Evolutionary conservation across 2,888 invertebrate genomes (phyloP), one percentile per base, ranked within the genome.

Genomic region (Margaritifera margaritifera): DNA sequence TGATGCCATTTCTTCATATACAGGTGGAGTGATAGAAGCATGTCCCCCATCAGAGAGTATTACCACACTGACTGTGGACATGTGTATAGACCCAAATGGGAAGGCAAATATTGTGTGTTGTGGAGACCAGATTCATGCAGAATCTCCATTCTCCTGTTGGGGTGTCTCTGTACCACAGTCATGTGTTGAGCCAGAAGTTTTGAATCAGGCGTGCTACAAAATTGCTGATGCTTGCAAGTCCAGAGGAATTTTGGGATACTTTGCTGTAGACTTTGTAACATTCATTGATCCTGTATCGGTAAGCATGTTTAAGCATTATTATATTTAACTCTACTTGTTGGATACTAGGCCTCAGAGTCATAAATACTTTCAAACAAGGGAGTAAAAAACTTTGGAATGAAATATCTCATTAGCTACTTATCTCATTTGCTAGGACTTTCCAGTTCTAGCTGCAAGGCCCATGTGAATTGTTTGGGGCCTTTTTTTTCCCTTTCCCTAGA

Each of bases 21-120:
- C 75, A 89, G 90, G 90, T 71, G 90, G 90, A n/a, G 83, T 90
- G 6, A 86, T 90, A 50, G 90, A 90, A 71, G 90, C 90, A 1
- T 87, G 86, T 71, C 89, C 90, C 6, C 89, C 89, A 19, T 84
- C 88, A 20, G 89, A 90, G 58, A 88, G 87, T 71, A 85, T 88
- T 66, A 90, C 89, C 3, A 82, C 86, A 0, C 70, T 90, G n/a
- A 85, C 88, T 0, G 88, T 86, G 20, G 86, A 89, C 72, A 81
- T 90, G 84, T 69, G 88, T 62, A 89, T 90, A 56, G 89, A 89
- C 65, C 90, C 90, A 2, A 83, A 83, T 66, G 89, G 89, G 5
- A 73, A 78, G 50, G 73, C 83, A 20, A 80, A 75, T 62, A 78
- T 90, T 20, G 63, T 89, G 19, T 80, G 80, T 25, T 77, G 82